Evolutionary conservation across 2,113 vertebrate species (phyloP), one percentile per base, ranked within the genome.

Genomic region (Chaetodon trifascialis): DNA sequence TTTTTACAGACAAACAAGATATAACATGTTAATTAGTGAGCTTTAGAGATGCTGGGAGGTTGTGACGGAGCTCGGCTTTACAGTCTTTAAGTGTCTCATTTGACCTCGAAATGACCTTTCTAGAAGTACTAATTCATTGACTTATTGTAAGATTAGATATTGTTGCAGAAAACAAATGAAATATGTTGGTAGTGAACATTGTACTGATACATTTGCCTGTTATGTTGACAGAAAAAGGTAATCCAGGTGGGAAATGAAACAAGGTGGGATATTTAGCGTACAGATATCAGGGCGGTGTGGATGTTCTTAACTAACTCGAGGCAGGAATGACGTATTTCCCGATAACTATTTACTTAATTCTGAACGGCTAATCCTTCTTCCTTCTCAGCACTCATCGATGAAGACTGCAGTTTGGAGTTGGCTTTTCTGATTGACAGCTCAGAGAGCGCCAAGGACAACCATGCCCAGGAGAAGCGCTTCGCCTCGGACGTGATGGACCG

Each of bases 351-450:
- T 10, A 23, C 23, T 42, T 40, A 4, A 11, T 59, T 17, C 21
- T 42, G n/a, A 7, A 60, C 21, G 23, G 19, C 51, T 44, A 10
- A 70, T 34, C 51, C 11, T 3, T 63, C 17, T 63, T 63, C 73
- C 8, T 23, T 55, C 2, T 40, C 72, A 95, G 94, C 81, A n/a
- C 79, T 89, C 73, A 42, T 83, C 62, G 94, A 95, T 80, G 95
- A 96, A 70, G 95, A 95, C 68, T 98, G 97, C 85, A 85, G 94
- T 86, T 84, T 98, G 92, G 97, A 98, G 93, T 89, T 98, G 69
- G 95, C 95, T 34, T 98, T 98, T 74, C 92, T 98, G 82, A 88
- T 98, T 76, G 97, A 98, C 94, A 98, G 97, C 88, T 98, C 97
- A 0, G 96, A 98, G 93, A 97, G 96, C 17, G 96, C 96, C 69